phyloP scores from a whole-genome alignment of 2,888 invertebrate species.

The Platyscelio sp. region DNA sequence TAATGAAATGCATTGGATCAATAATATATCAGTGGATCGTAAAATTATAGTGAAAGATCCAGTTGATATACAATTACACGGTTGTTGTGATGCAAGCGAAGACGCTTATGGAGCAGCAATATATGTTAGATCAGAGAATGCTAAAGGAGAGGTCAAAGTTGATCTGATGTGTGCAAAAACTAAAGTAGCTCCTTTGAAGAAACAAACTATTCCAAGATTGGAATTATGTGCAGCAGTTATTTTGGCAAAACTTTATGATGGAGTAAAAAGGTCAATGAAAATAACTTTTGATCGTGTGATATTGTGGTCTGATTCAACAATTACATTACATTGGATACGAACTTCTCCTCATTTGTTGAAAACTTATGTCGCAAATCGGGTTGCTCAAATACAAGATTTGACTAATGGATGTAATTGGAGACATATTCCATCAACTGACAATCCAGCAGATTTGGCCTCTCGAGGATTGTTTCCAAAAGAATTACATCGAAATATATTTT shows the following conservation, averaged over 20 bases:
- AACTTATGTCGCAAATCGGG: not conserved
- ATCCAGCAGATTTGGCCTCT: conserved; percentile 10
- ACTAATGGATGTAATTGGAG: not conserved
- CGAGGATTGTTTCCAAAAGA: not conserved
- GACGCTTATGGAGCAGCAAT: not conserved
- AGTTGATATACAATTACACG: not conserved
- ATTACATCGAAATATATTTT: not conserved
- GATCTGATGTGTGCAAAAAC: conserved; percentile 1
- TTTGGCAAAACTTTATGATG: not conserved
- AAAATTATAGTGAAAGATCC: not conserved
- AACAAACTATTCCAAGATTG: not conserved
- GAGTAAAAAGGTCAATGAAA: not conserved
- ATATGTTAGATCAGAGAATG: not conserved
- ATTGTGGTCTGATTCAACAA: conserved; percentile 14
- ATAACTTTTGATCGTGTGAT: not conserved
- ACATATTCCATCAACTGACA: conserved; percentile 5
- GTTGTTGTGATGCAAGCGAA: not conserved
- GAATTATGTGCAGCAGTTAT: not conserved
- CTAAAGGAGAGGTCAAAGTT: not conserved
- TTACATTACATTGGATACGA: not conserved
- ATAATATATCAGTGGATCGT: not conserved
- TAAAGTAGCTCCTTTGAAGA: not conserved
- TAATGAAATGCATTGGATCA: not conserved
- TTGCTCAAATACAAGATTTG: not conserved
- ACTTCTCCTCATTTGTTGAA: not conserved